Conservation (phyloP, 2,888 invertebrate species). For the Adelognathus sp. region DNA sequence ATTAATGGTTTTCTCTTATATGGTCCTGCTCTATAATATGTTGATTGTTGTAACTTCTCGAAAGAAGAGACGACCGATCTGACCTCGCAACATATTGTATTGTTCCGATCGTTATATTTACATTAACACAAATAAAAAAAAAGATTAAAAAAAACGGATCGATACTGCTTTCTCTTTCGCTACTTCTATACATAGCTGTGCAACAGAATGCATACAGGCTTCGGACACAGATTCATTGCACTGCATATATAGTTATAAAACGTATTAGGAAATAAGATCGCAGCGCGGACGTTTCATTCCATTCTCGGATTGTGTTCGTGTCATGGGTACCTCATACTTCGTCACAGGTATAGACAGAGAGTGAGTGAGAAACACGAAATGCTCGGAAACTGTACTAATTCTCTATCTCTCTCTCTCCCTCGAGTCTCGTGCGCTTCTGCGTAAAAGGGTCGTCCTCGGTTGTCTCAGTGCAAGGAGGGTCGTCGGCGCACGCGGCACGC, state of each 20-base stretch:
- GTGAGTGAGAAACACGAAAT: background rate
- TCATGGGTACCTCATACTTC: conserved; percentile 22
- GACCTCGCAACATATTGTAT: too few relatives aligned
- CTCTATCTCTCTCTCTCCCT: too few relatives aligned
- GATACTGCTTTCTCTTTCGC: background rate
- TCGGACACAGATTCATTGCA: conserved; percentile 3
- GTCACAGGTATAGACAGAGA: conserved; percentile 21
- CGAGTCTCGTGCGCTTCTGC: conserved; percentile 50
- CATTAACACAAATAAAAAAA: too few relatives aligned
- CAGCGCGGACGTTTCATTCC: conserved; percentile 30
- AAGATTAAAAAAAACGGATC: too few relatives aligned
- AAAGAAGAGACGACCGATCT: too few relatives aligned
- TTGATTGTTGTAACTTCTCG: too few relatives aligned
- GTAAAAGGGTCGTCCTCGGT: conserved; percentile 30
- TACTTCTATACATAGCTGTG: background rate
- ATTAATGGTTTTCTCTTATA: background rate
- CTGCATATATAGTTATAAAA: conserved; percentile 28
- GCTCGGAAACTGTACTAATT: background rate
- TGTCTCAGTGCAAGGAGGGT: conserved; percentile 1
- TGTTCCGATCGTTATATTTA: too few relatives aligned
- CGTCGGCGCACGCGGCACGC: conserved; percentile 31
- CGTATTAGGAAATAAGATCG: conserved; percentile 45
- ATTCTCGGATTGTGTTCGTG: conserved; percentile 10
- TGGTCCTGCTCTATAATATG: too few relatives aligned
- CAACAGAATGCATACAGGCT: background rate